These are phyloP conservation scores for Drosophila funebris DNA, from an alignment of 1,140 invertebrate species.

Conservation along the genomic window DNA sequence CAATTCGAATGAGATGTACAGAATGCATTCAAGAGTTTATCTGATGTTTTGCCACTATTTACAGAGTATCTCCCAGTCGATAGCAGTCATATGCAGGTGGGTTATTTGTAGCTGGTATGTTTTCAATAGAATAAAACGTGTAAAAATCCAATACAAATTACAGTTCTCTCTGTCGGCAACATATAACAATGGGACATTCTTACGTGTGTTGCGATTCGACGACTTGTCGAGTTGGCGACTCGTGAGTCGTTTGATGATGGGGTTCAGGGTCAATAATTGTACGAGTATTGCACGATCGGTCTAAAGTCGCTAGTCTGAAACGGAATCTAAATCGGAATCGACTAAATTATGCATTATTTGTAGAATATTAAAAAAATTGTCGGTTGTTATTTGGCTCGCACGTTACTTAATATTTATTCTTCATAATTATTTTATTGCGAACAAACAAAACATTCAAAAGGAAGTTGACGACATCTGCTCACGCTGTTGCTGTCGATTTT, in stretches of 20 bases:
- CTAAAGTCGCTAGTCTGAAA: neutral
- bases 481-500: slow-evolving; percentile 57
- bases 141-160: slow-evolving; percentile 72
- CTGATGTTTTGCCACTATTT: neutral
- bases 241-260: slow-evolving; percentile 22
- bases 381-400: slow-evolving; percentile 25
- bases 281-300: slow-evolving; percentile 59
- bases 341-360: slow-evolving; percentile 77
- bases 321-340: neutral
- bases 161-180: slow-evolving; percentile 33
- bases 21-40: neutral
- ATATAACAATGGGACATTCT: slow-evolving; percentile 62
- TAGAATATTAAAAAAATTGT: slow-evolving; percentile 49
- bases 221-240: neutral
- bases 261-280: slow-evolving; percentile 69
- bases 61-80: neutral
- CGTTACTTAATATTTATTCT: slow-evolving; percentile 79
- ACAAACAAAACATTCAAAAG: slow-evolving; percentile 32
- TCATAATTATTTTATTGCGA: slow-evolving; percentile 74
- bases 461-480: slow-evolving; percentile 75
- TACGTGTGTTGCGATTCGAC: slow-evolving; percentile 42
- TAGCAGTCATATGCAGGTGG: neutral
- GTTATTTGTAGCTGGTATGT: neutral
- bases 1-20: neutral
- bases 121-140: slow-evolving; percentile 68